Evolutionary conservation across 2,888 invertebrate genomes (phyloP).

Genomic region (Sarcophaga variegata): DNA sequence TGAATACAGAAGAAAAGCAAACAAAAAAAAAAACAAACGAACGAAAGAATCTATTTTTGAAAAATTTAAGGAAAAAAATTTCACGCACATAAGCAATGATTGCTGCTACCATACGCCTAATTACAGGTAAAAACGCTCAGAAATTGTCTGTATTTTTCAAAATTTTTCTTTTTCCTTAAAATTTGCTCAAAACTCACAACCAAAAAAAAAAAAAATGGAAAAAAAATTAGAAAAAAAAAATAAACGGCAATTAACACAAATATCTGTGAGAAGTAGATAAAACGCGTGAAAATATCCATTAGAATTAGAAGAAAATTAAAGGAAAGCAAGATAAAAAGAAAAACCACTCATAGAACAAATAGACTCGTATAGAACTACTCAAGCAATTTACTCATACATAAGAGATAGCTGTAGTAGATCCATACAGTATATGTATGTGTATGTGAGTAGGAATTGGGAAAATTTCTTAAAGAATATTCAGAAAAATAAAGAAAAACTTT

Average conservation of each 20-base stretch:
- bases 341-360: slow-evolving; percentile 59
- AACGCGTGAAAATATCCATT: slow-evolving; percentile 70
- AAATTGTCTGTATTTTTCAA: slow-evolving; percentile 39
- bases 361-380: slow-evolving; percentile 48
- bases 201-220: slow-evolving; percentile 24
- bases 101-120: slow-evolving; percentile 73
- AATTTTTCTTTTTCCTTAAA: background rate
- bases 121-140: slow-evolving; percentile 76
- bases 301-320: slow-evolving; percentile 53
- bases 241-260: slow-evolving; percentile 78
- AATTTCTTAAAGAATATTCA: slow-evolving; percentile 3
- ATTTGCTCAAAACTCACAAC: slow-evolving; percentile 50
- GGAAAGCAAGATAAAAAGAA: slow-evolving; percentile 29
- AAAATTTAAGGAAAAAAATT: slow-evolving; percentile 65
- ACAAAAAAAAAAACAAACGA: too few relatives aligned
- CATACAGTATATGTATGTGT: background rate
- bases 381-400: background rate
- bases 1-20: slow-evolving; percentile 20
- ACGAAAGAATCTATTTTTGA: slow-evolving; percentile 32
- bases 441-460: slow-evolving; percentile 33
- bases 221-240: slow-evolving; percentile 1
- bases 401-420: background rate
- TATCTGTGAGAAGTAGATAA: slow-evolving; percentile 70
- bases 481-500: slow-evolving; percentile 59
- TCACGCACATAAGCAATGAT: slow-evolving; percentile 42